Evolutionary conservation across 2,888 invertebrate genomes (phyloP).

Genomic region (Chaetoderma sp.): DNA sequence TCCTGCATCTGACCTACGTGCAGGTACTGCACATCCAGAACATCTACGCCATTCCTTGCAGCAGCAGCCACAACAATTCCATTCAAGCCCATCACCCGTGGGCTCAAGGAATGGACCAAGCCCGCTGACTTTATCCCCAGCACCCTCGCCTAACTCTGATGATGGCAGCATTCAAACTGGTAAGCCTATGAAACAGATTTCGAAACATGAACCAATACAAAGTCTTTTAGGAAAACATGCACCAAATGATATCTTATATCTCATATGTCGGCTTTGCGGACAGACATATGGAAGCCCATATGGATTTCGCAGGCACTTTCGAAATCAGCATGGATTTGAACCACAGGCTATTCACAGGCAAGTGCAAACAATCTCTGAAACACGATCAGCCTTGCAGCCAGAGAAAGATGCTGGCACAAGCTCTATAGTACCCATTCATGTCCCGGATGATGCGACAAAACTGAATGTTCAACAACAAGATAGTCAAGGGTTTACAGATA

Average conservation of each 20-base stretch:
- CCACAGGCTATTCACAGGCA: slow-evolving; percentile 63
- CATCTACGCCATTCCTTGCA: neutral
- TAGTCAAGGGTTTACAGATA: neutral
- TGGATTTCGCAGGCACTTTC: slow-evolving; percentile 65
- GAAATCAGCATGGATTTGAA: slow-evolving; percentile 65
- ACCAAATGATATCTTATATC: slow-evolving; percentile 61
- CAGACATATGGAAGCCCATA: slow-evolving; percentile 65
- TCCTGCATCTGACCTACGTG: neutral
- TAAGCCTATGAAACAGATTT: slow-evolving; percentile 38
- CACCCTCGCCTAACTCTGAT: slow-evolving; percentile 25
- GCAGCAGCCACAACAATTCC: neutral
- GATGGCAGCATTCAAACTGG: slow-evolving; percentile 20
- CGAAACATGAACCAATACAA: slow-evolving; percentile 61
- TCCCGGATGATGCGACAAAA: neutral
- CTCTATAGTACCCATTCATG: neutral
- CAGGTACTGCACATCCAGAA: neutral
- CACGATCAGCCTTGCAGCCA: slow-evolving; percentile 39
- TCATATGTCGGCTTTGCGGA: slow-evolving; percentile 62
- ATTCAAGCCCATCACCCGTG: slow-evolving; percentile 9
- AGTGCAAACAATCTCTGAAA: slow-evolving; percentile 65
- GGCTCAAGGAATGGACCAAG: slow-evolving; percentile 1
- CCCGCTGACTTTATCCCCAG: neutral
- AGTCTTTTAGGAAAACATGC: slow-evolving; percentile 62
- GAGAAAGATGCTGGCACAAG: neutral
- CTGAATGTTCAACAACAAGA: neutral